These are phyloP conservation scores for Drepana arcuata DNA, from an alignment of 1,140 invertebrate species.

Conservation along the genomic window DNA sequence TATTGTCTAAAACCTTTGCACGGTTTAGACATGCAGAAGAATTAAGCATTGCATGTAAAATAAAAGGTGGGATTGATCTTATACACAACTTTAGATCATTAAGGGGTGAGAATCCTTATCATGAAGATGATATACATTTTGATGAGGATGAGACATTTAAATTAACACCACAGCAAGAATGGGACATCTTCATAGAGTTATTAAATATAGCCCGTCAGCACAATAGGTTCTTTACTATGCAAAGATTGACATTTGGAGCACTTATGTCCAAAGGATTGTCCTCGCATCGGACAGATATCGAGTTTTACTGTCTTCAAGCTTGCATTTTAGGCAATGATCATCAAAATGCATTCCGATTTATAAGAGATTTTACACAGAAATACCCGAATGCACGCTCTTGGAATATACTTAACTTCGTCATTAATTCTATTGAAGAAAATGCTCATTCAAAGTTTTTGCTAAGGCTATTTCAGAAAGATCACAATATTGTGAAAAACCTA, in stretches of 20 bases:
- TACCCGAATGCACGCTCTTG: slow-evolving; percentile 77
- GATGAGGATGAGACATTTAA: slow-evolving; percentile 66
- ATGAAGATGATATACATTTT: slow-evolving; percentile 73
- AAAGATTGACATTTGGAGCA: slow-evolving; percentile 83
- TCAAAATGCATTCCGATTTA: slow-evolving; percentile 79
- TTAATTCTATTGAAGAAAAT: slow-evolving; percentile 82
- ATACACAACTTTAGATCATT: slow-evolving; percentile 71
- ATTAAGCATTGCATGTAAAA: slow-evolving; percentile 66
- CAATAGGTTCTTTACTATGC: slow-evolving; percentile 78
- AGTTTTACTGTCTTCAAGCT: slow-evolving; percentile 81
- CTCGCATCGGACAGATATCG: slow-evolving; percentile 71
- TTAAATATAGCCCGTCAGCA: slow-evolving; percentile 76
- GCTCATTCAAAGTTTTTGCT: slow-evolving; percentile 87
- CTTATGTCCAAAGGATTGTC: slow-evolving; percentile 80
- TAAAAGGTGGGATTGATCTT: slow-evolving; percentile 60
- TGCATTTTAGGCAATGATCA: slow-evolving; percentile 79
- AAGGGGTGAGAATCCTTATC: slow-evolving; percentile 72
- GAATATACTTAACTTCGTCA: slow-evolving; percentile 88
- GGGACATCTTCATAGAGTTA: slow-evolving; percentile 79
- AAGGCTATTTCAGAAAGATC: slow-evolving; percentile 75
- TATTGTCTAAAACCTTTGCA: slow-evolving; percentile 83
- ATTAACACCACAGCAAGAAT: slow-evolving; percentile 79
- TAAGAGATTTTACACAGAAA: slow-evolving; percentile 78
- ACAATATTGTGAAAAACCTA: slow-evolving; percentile 74
- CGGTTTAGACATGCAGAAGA: slow-evolving; percentile 79